These are phyloP conservation scores for Henicopernis longicauda DNA, from an alignment of 2,113 vertebrate genomes.

Conservation along the genomic window DNA sequence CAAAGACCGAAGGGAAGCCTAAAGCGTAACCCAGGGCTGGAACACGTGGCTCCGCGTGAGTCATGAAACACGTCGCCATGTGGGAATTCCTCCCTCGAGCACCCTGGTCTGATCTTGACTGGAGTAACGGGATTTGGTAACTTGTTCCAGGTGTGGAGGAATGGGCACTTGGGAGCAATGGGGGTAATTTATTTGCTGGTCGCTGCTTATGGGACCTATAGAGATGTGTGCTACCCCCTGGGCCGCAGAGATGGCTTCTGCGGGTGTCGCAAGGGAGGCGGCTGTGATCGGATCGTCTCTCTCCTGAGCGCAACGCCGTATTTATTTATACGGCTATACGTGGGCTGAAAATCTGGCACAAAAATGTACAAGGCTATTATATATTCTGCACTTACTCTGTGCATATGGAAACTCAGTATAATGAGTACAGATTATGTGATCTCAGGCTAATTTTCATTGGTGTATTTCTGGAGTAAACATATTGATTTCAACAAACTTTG, in stretches of 20 bases:
- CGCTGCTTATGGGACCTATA: not conserved
- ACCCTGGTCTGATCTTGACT: too few species aligned
- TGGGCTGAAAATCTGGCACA: not conserved
- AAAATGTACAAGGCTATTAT: fast-evolving
- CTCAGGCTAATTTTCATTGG: too few species aligned
- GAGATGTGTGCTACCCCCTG: fast-evolving
- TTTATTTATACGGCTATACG: not conserved
- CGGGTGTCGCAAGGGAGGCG: fast-evolving
- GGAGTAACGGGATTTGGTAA: not conserved
- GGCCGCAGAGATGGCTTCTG: not conserved
- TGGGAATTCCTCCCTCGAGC: not conserved
- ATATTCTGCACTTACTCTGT: not conserved
- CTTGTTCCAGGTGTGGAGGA: not conserved
- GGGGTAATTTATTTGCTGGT: not conserved
- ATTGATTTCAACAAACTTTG: not conserved
- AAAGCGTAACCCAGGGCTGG: not conserved
- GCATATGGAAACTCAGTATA: not conserved
- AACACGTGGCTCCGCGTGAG: not conserved
- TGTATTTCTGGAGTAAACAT: not conserved
- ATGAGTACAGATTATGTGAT: not conserved
- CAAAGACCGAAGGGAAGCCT: not conserved
- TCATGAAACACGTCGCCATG: not conserved
- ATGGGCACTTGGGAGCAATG: fast-evolving
- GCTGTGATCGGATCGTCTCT: fast-evolving
- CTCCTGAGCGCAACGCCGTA: fast-evolving